Evolutionary conservation across 1,140 invertebrate species (phyloP).

Genomic region (Heliconius himera): DNA sequence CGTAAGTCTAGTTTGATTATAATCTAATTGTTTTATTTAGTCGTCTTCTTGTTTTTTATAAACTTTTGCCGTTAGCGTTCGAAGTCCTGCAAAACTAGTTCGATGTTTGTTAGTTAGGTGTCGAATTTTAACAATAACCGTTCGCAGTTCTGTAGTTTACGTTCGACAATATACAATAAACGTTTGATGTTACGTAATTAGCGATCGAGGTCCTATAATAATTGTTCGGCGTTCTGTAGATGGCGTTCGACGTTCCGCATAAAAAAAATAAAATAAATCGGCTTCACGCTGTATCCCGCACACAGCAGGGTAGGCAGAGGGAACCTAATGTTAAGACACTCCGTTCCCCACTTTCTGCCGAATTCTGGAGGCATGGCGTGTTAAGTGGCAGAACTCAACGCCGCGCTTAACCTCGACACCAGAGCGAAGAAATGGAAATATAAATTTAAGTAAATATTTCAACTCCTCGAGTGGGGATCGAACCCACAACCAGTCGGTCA

Average conservation of each 20-base stretch:
- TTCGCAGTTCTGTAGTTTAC: neutral
- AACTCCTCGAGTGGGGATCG: no score
- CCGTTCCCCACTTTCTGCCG: no score
- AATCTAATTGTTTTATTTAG: neutral
- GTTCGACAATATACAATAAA: neutral
- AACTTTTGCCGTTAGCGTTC: neutral
- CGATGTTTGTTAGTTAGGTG: neutral
- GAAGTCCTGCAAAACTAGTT: neutral
- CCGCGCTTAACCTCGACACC: no score
- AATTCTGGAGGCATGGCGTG: no score
- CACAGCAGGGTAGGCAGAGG: no score
- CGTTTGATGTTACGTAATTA: neutral
- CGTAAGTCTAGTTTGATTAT: neutral
- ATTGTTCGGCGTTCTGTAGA: neutral
- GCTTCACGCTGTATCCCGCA: no score
- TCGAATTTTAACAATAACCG: neutral
- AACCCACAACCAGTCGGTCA: no score
- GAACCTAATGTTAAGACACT: no score
- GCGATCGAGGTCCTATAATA: neutral
- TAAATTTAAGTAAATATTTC: no score
- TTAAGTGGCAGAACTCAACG: no score
- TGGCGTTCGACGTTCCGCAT: neutral
- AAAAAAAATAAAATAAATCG: no score
- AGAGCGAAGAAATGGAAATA: no score
- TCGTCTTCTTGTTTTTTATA: neutral